phyloP scores from a whole-genome alignment of 1,140 invertebrate species.

The Bradysia coprophila region DNA sequence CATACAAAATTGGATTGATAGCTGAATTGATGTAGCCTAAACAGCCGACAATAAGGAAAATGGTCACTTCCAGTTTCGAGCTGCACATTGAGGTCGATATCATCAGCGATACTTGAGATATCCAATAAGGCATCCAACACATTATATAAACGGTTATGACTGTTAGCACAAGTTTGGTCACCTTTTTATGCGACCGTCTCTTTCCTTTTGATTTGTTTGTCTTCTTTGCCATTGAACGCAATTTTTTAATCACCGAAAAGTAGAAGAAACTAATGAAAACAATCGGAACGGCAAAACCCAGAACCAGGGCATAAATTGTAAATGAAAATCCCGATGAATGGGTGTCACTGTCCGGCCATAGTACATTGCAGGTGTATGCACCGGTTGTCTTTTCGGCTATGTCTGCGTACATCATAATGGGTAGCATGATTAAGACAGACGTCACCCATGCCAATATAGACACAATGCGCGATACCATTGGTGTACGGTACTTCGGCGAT shows the following conservation, averaged over 20 bases:
- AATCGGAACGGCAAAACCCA: conserved; percentile 85
- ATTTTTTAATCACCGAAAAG: conserved; percentile 75
- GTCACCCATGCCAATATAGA: conserved; percentile 67
- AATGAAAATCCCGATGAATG: conserved; percentile 42
- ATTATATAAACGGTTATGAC: conserved; percentile 91
- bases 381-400: conserved; percentile 33
- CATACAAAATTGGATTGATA: conserved; percentile 93
- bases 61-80: conserved; percentile 48
- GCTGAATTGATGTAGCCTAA: conserved; percentile 94
- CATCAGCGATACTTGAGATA: conserved; percentile 54
- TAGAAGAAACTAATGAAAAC: conserved; percentile 92
- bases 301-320: conserved; percentile 77
- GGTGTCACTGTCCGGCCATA: conserved; percentile 45
- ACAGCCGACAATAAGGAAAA: conserved; percentile 67
- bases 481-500: conserved; percentile 66
- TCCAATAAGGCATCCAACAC: conserved; percentile 97
- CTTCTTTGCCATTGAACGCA: conserved; percentile 71
- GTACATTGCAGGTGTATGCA: conserved; percentile 57
- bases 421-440: conserved; percentile 73
- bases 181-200: conserved; percentile 78
- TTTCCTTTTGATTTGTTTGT: conserved; percentile 76
- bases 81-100: conserved; percentile 47
- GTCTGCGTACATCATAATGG: conserved; percentile 81
- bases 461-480: conserved; percentile 69
- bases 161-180: conserved; percentile 85